Evolutionary conservation across 2,797 vertebrate species (phyloP).

Genomic region (Luscinia megarhynchos): DNA sequence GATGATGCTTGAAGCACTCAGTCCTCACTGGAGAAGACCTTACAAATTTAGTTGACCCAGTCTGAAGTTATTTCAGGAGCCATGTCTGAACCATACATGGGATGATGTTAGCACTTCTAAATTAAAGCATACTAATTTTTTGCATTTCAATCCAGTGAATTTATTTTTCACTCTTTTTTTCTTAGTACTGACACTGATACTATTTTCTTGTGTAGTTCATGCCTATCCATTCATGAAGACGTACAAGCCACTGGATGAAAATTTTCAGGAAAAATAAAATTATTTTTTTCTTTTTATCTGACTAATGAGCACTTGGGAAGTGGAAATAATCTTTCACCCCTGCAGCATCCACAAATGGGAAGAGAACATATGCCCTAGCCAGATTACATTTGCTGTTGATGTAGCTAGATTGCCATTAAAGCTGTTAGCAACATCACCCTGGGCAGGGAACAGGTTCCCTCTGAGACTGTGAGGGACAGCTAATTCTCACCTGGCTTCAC

Average conservation of each 20-base stretch:
- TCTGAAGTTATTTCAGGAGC: not conserved
- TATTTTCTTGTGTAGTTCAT: not conserved
- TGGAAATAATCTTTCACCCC: not conserved
- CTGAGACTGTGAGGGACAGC: not conserved
- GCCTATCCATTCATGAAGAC: not conserved
- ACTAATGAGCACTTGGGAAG: not conserved
- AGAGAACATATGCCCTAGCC: not conserved
- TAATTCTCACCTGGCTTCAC: not conserved
- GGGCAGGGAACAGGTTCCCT: not conserved
- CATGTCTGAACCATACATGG: not conserved
- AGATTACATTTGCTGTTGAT: not conserved
- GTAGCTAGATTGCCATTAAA: not conserved
- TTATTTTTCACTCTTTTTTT: not conserved
- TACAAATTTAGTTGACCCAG: not conserved
- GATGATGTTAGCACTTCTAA: not conserved
- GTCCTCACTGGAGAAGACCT: not conserved
- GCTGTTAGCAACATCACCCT: not conserved
- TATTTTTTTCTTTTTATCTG: not conserved
- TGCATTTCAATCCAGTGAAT: not conserved
- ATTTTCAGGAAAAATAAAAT: not conserved
- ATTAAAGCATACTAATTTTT: not conserved
- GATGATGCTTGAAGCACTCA: not conserved
- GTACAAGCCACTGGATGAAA: not conserved
- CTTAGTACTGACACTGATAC: not conserved
- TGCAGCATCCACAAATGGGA: not conserved